These are phyloP conservation scores for Homarus americanus DNA, from an alignment of 1,140 invertebrate genomes.

Conservation along the genomic window DNA sequence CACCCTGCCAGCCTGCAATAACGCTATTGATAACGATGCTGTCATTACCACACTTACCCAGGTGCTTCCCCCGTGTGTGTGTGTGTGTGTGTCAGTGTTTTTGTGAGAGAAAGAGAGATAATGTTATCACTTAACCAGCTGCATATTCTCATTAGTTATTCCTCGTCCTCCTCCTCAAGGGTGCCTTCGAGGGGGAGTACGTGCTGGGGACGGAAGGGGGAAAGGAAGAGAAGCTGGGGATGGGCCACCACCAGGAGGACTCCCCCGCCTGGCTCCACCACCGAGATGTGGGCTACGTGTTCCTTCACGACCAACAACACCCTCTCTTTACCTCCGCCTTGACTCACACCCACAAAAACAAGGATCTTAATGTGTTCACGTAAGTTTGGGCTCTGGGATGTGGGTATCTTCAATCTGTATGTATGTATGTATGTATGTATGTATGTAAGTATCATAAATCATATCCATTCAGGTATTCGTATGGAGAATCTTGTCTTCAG, in stretches of 20 bases:
- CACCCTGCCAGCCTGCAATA: background rate
- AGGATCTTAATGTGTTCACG: slow-evolving; percentile 30
- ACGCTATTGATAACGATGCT: background rate
- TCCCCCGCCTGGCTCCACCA: slow-evolving; percentile 1
- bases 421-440: too few relatives aligned
- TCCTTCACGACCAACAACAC: background rate
- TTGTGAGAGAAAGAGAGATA: too few relatives aligned
- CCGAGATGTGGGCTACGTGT: slow-evolving; percentile 21
- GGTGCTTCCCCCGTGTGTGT: background rate
- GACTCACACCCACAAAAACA: background rate
- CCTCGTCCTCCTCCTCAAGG: background rate
- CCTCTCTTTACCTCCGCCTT: background rate
- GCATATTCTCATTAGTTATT: too few relatives aligned
- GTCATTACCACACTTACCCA: slow-evolving; percentile 36
- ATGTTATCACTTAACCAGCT: too few relatives aligned
- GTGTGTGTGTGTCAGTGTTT: too few relatives aligned
- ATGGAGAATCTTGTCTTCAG: background rate
- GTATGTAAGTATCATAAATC: too few relatives aligned
- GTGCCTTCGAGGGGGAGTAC: background rate
- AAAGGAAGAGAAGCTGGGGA: background rate
- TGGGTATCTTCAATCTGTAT: background rate
- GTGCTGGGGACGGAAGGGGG: background rate
- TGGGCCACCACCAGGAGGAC: background rate
- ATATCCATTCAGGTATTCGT: too few relatives aligned
- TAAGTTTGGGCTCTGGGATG: background rate